A percentile compares a stretch with the other conserved stretches of the same genome.
phyloP scores from a whole-genome alignment of 2,113 vertebrate species.

The Bostrychus sinensis region DNA sequence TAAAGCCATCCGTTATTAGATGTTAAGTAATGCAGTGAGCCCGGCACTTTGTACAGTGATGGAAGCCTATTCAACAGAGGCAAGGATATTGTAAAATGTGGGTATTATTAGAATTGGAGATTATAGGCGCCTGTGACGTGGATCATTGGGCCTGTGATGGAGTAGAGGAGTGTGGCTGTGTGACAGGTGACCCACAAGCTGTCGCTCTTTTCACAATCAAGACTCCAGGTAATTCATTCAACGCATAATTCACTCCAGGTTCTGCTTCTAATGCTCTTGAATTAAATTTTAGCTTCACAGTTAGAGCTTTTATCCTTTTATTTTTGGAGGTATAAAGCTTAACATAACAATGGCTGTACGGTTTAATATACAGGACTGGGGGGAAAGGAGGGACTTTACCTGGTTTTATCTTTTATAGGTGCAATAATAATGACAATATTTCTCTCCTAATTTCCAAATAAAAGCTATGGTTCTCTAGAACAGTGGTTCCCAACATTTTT shows the following conservation, averaged over 20 bases:
- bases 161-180: slow-evolving; percentile 40
- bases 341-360: slow-evolving; percentile 30
- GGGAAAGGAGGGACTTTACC: too few relatives aligned
- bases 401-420: too few relatives aligned
- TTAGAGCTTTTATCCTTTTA: slow-evolving; percentile 14
- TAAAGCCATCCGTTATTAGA: slow-evolving; percentile 30
- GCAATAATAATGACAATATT: too few relatives aligned
- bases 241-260: slow-evolving; percentile 47
- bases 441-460: too few relatives aligned
- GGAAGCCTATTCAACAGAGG: slow-evolving; percentile 30
- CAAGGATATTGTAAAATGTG: slow-evolving; percentile 45
- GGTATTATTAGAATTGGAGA: slow-evolving; percentile 56
- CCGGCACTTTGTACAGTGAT: slow-evolving; percentile 36
- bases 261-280: slow-evolving; percentile 45
- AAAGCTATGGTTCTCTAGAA: too few relatives aligned
- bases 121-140: slow-evolving; percentile 51
- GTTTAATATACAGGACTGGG: too few relatives aligned
- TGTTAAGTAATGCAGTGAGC: slow-evolving; percentile 18
- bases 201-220: slow-evolving; percentile 36
- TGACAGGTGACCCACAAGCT: slow-evolving; percentile 63
- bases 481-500: too few relatives aligned
- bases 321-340: slow-evolving; percentile 40
- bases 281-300: slow-evolving; percentile 51
- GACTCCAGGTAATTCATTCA: slow-evolving; percentile 35
- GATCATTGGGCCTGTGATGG: slow-evolving; percentile 60